phyloP scores from a whole-genome alignment of 2,888 invertebrate genomes.

The Cryptops parisi region DNA sequence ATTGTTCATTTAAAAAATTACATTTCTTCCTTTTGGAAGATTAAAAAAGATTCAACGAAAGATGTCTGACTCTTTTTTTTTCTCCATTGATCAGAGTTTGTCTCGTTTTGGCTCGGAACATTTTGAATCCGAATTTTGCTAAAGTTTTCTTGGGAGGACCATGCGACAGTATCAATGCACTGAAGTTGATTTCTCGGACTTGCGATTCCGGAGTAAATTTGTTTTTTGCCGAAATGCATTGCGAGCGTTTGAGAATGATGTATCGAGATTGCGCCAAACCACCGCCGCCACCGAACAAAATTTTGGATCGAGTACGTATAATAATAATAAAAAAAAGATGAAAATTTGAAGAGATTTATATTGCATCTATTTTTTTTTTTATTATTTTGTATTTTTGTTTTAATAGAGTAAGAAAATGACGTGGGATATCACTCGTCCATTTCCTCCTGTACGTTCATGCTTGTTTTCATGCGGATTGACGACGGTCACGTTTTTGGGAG shows the following conservation, averaged over 20 bases:
- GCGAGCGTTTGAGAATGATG: conserved; percentile 29
- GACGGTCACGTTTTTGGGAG: conserved; percentile 30
- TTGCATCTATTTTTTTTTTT: not conserved
- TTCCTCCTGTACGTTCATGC: conserved; percentile 30
- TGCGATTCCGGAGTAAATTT: conserved; percentile 28
- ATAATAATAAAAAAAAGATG: no score
- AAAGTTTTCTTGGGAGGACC: conserved; percentile 29
- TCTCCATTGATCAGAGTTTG: conserved; percentile 23
- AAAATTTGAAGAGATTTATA: not conserved
- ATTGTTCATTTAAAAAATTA: no score
- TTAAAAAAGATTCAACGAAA: no score
- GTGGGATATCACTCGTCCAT: conserved; percentile 28
- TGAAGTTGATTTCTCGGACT: conserved; percentile 31
- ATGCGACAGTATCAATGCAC: conserved; percentile 27
- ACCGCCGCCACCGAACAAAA: conserved; percentile 29
- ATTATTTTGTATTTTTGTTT: conserved; percentile 22
- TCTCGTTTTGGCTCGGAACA: conserved; percentile 28
- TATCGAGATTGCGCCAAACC: conserved; percentile 34
- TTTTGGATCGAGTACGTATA: not conserved
- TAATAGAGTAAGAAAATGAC: conserved; percentile 19
- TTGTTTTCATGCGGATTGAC: conserved; percentile 30
- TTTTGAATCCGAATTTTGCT: conserved; percentile 28
- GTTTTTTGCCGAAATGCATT: conserved; percentile 27
- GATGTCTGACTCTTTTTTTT: no score
- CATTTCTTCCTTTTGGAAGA: no score